Base-by-base conservation (phyloP, 2,888 invertebrate genomes). In the Malacosoma neustria region DNA sequence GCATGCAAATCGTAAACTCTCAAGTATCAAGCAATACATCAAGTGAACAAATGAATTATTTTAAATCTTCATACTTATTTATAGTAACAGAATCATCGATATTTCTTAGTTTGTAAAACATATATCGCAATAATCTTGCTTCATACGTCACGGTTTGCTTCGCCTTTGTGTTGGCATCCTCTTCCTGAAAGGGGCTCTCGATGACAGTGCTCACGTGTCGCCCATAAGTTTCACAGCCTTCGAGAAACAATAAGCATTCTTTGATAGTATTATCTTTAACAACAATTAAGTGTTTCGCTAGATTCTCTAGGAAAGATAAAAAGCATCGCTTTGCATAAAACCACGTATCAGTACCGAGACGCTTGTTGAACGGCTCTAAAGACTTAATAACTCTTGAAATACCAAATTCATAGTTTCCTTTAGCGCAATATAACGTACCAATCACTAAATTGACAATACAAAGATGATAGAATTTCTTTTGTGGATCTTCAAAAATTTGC, bases 381-480 rank as follows among this genome's bases (percentile, higher is more conserved):
- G 98, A 98, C 75, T 99, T 98, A 63, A 99, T 97, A 0, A 99
- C 96, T 43, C 99, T 88, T 0, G 98, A 97, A 55, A 99, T 94
- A 1, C 99, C 99, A 76, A 99, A 99, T 73, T 99, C 99, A 61
- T 97, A 99, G 77, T 99, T 99, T 0, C 98, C 98, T 77, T 99
- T 99, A 2, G 98, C 96, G 67, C 99, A 99, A 72, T 99, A 99
- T 29, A 99, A 80, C 0, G 99, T 99, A 9, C 99, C 99, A 47
- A 99, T 99, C 0, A 99, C 99, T 36, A 99, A 89, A 75, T 99
- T 99, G 2, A 99, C 98, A 45, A 99, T 99, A 67, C 99, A 99
- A 36, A 98, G 87, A 67, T 99, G 99, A 75, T 93, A 97, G 49
- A 93, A 91, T 73, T 99, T 98, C 71, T 95, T 95, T 33, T 97